Percentiles rank a stretch among this genome's conserved stretches.
phyloP scores from a whole-genome alignment of 2,113 vertebrate species.

The Dasyurus viverrinus region DNA sequence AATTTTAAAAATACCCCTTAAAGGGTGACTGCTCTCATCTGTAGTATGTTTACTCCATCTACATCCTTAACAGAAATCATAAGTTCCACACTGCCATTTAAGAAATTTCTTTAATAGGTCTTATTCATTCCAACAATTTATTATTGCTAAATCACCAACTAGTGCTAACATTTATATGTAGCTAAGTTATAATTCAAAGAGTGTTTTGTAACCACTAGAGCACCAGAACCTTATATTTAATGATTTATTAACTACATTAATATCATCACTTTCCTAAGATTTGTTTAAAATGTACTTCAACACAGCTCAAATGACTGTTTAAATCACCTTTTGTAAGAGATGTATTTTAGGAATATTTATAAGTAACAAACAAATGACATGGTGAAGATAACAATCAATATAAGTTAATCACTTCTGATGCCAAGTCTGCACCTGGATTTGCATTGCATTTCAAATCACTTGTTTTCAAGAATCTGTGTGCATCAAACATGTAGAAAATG shows the following conservation, averaged over 20 bases:
- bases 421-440: constrained; percentile 40
- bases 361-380: constrained; percentile 23
- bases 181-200: constrained; percentile 38
- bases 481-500: constrained; percentile 58
- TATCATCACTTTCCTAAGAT: constrained; percentile 61
- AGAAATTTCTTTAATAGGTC: not conserved
- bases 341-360: constrained; percentile 38
- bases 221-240: constrained; percentile 28
- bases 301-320: constrained; percentile 52
- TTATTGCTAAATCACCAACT: constrained; percentile 28
- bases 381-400: constrained; percentile 44
- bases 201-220: not conserved
- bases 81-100: not conserved
- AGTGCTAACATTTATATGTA: not conserved
- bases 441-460: constrained; percentile 68
- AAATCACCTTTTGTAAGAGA: constrained; percentile 58
- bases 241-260: constrained; percentile 61
- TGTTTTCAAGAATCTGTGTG: constrained; percentile 65
- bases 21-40: not conserved
- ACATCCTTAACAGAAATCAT: not conserved
- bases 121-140: constrained; percentile 23
- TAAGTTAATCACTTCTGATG: constrained; percentile 62
- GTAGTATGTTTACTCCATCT: not conserved
- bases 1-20: not conserved
- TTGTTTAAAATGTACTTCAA: constrained; percentile 49